phyloP scores from a whole-genome alignment of 2,888 invertebrate species.

The Allophyes oxyacanthae region DNA sequence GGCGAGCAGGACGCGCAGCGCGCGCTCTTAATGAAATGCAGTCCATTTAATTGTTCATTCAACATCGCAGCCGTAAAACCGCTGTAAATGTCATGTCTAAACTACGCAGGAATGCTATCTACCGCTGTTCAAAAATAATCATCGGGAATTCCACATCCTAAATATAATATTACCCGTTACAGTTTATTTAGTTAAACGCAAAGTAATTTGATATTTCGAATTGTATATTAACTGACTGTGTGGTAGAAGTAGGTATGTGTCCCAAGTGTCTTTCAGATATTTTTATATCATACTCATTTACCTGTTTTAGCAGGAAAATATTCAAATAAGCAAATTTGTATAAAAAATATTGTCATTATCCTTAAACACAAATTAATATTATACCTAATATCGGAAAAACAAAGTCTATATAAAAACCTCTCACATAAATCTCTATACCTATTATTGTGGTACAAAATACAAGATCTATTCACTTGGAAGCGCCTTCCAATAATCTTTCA shows the following conservation, averaged over 20 bases:
- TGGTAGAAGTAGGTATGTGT: not conserved
- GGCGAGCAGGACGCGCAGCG: not conserved
- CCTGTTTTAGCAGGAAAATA: conserved; percentile 43
- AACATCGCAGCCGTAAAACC: not conserved
- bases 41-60: not conserved
- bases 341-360: conserved; percentile 29
- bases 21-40: not conserved
- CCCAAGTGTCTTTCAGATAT: not conserved
- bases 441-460: too few species aligned
- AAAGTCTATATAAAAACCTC: not conserved
- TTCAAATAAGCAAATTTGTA: conserved; percentile 9
- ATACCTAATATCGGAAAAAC: not conserved
- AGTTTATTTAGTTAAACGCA: conserved; percentile 4
- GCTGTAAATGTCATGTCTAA: not conserved
- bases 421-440: too few species aligned
- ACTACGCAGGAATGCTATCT: not conserved
- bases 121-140: not conserved
- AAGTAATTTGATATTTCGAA: too few species aligned
- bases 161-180: conserved; percentile 6
- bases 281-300: conserved; percentile 17
- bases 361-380: conserved; percentile 22
- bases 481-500: not conserved
- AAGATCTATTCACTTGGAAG: not conserved
- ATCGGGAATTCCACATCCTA: conserved; percentile 1
- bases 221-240: not conserved